phyloP scores from a whole-genome alignment of 2,113 vertebrate genomes.

The Notiomystis cincta region DNA sequence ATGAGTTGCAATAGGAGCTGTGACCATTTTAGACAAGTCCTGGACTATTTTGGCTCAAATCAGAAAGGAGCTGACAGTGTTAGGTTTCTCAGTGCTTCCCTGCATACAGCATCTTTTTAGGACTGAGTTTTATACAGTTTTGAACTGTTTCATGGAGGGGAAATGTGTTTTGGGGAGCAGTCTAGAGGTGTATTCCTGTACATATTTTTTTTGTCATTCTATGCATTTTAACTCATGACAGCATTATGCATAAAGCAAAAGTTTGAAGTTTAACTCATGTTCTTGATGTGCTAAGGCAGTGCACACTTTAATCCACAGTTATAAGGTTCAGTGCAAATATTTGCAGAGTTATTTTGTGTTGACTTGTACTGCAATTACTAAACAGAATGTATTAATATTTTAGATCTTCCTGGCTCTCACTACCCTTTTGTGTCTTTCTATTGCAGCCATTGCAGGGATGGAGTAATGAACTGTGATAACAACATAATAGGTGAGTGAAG shows the following conservation, averaged over 20 bases:
- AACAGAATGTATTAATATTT: neutral
- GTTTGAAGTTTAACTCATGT: neutral
- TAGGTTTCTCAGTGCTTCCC: neutral
- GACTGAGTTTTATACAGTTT: neutral
- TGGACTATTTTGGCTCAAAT: neutral
- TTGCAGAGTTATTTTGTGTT: neutral
- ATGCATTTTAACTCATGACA: neutral
- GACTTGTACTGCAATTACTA: neutral
- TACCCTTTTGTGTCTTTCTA: neutral
- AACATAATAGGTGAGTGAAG: constrained; percentile 28
- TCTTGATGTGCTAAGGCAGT: neutral
- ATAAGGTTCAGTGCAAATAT: neutral
- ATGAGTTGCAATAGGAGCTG: neutral
- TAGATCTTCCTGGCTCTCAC: neutral
- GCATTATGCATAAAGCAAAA: neutral
- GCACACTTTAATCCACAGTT: neutral
- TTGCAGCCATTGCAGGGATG: constrained; percentile 86
- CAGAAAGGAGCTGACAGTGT: neutral
- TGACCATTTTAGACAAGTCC: neutral
- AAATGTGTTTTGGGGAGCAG: neutral
- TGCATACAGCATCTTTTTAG: neutral
- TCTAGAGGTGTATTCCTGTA: neutral
- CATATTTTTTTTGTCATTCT: neutral
- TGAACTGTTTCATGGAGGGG: neutral
- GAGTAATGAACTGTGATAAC: constrained; percentile 84